Evolutionary conservation across 92 coral and sea anemone species (phyloP).

Genomic region (Umimayanthus chanpuru): DNA sequence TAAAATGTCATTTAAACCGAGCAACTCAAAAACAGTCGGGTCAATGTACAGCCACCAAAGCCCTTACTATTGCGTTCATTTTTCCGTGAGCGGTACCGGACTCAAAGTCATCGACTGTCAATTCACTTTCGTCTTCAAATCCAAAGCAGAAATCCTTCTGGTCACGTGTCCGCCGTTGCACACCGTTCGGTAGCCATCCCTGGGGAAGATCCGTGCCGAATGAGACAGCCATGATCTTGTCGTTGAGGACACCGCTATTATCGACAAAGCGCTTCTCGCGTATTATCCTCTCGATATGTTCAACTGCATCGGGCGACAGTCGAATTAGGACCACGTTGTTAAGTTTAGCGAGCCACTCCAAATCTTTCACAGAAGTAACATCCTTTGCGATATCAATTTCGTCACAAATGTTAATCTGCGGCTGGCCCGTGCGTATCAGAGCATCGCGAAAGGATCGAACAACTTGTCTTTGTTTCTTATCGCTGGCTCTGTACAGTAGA

Average conservation of each 20-base stretch:
- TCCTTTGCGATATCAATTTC: conserved; percentile 15
- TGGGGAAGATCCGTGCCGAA: conserved; percentile 72
- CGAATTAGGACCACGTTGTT: conserved; percentile 83
- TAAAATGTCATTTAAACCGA: too few species aligned
- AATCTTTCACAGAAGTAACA: conserved; percentile 36
- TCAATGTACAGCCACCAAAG: conserved; percentile 69
- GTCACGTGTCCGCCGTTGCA: conserved; percentile 48
- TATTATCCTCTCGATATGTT: conserved; percentile 52
- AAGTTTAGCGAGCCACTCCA: conserved; percentile 71
- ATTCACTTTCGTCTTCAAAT: conserved; percentile 56
- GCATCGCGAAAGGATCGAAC: conserved; percentile 84
- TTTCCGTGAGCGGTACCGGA: conserved; percentile 44
- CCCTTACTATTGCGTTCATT: conserved; percentile 77
- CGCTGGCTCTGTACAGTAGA: conserved; percentile 73
- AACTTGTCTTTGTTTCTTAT: conserved; percentile 51
- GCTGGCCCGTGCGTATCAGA: conserved; percentile 42
- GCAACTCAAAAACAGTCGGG: too few species aligned
- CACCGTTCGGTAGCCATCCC: conserved; percentile 82
- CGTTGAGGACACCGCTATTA: conserved; percentile 70
- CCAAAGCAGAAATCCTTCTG: conserved; percentile 68
- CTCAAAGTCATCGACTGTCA: conserved; percentile 55
- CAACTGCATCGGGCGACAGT: conserved; percentile 74
- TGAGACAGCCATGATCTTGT: conserved; percentile 76
- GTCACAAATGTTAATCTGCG: conserved; percentile 7
- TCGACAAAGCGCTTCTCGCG: conserved; percentile 72